These are phyloP conservation scores for Heteropelma amictum DNA, from an alignment of 2,888 invertebrate genomes.

Conservation along the genomic window DNA sequence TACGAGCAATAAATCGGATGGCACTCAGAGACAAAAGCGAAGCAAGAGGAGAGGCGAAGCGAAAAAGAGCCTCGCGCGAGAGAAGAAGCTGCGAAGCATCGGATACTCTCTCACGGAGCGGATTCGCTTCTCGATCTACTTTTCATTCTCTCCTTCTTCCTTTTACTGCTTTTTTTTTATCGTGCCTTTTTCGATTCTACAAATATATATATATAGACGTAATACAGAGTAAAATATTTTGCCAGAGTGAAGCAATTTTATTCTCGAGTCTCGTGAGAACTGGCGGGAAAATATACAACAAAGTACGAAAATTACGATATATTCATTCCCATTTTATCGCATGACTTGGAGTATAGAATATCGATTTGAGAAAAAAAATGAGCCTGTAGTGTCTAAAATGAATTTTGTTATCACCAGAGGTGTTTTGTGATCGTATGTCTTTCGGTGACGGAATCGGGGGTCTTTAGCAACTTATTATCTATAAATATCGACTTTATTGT, in stretches of 20 bases:
- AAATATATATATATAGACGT: neutral
- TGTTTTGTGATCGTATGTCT: no score
- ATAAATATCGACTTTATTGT: no score
- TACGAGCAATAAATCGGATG: slow-evolving; percentile 60
- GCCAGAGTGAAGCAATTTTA: slow-evolving; percentile 43
- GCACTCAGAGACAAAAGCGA: slow-evolving; percentile 60
- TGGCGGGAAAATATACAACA: neutral
- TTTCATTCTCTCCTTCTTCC: slow-evolving; percentile 35
- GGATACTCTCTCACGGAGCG: slow-evolving; percentile 43
- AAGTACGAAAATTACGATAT: neutral
- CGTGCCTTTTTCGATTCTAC: no score
- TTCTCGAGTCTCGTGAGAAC: slow-evolving; percentile 8
- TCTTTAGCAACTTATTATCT: no score
- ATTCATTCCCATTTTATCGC: neutral
- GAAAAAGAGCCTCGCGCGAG: slow-evolving; percentile 27
- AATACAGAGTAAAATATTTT: slow-evolving; percentile 17
- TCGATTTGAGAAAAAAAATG: no score
- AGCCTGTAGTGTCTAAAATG: no score
- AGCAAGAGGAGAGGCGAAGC: slow-evolving; percentile 21
- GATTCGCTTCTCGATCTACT: slow-evolving; percentile 41
- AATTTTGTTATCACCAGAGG: no score
- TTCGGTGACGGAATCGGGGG: no score
- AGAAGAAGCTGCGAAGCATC: slow-evolving; percentile 40
- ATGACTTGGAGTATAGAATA: neutral
- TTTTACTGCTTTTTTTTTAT: slow-evolving; percentile 25